Percentiles rank a stretch among this genome's conserved stretches.
Evolutionary conservation across 2,113 vertebrate species (phyloP).

Genomic region (Chinchilla lanigera): DNA sequence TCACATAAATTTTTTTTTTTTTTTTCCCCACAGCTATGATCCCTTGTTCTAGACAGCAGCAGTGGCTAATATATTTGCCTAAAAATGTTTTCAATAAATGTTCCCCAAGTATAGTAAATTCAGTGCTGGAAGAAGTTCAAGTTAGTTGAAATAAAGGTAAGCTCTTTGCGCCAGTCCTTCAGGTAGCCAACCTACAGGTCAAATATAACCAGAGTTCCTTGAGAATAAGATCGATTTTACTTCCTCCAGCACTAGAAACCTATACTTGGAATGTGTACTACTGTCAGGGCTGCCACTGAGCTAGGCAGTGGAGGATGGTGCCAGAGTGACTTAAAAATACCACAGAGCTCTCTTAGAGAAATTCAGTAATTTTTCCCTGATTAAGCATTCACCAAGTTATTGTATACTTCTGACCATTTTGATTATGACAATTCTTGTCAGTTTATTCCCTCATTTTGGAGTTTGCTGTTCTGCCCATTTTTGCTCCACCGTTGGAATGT

Average conservation of each 20-base stretch:
- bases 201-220: constrained; percentile 30
- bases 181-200: neutral
- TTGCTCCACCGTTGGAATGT: neutral
- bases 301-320: neutral
- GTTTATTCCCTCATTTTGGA: constrained; percentile 13
- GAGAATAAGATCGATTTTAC: neutral
- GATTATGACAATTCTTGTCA: neutral
- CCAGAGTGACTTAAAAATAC: neutral
- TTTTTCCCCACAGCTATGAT: neutral
- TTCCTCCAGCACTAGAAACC: neutral
- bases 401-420: constrained; percentile 39
- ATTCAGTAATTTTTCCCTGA: constrained; percentile 20
- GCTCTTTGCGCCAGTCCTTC: neutral
- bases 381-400: neutral
- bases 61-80: constrained; percentile 15
- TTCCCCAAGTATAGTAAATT: neutral
- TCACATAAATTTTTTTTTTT: constrained; percentile 26
- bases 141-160: constrained; percentile 41
- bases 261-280: neutral
- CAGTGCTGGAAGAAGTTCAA: neutral
- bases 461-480: neutral
- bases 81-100: constrained; percentile 58
- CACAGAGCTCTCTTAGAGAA: neutral
- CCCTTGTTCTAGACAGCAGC: neutral
- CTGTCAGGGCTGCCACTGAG: neutral